Percentiles rank a stretch among this genome's conserved stretches.
Evolutionary conservation across 2,113 vertebrate species (phyloP).

Genomic region (Semicossyphus pulcher): DNA sequence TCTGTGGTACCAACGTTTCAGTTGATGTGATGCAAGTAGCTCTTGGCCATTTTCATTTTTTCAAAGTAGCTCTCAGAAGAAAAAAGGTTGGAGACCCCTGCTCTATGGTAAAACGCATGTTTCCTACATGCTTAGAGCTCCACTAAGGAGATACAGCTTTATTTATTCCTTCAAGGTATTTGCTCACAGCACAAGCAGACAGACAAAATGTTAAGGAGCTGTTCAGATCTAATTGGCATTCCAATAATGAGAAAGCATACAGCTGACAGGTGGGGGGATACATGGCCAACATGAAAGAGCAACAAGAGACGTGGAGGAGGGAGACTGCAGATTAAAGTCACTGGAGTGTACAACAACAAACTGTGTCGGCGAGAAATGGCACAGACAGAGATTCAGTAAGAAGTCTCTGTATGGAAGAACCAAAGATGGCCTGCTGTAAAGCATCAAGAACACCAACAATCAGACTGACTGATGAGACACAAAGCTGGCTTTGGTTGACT

Average conservation of each 20-base stretch:
- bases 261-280: slow-evolving; percentile 4
- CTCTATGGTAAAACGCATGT: too few relatives aligned
- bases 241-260: slow-evolving; percentile 13
- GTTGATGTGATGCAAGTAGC: too few relatives aligned
- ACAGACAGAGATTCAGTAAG: neutral
- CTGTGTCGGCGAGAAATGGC: neutral
- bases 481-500: slow-evolving; percentile 13
- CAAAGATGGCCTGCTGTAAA: neutral
- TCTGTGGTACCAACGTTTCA: too few relatives aligned
- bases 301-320: neutral
- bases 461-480: slow-evolving; percentile 10
- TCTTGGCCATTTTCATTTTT: too few relatives aligned
- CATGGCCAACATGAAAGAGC: slow-evolving; percentile 5
- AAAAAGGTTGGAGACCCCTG: too few relatives aligned
- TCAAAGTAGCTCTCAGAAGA: too few relatives aligned
- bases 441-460: slow-evolving; percentile 9
- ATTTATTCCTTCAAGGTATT: neutral
- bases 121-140: neutral
- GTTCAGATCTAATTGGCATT: neutral
- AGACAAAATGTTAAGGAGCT: neutral
- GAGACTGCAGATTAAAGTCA: slow-evolving; percentile 5
- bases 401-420: neutral
- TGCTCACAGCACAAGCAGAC: neutral
- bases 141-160: neutral
- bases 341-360: neutral